Evolutionary conservation across 2,113 vertebrate species (phyloP), one percentile per base, ranked within the genome.

Genomic region (Nematolebias whitei): DNA sequence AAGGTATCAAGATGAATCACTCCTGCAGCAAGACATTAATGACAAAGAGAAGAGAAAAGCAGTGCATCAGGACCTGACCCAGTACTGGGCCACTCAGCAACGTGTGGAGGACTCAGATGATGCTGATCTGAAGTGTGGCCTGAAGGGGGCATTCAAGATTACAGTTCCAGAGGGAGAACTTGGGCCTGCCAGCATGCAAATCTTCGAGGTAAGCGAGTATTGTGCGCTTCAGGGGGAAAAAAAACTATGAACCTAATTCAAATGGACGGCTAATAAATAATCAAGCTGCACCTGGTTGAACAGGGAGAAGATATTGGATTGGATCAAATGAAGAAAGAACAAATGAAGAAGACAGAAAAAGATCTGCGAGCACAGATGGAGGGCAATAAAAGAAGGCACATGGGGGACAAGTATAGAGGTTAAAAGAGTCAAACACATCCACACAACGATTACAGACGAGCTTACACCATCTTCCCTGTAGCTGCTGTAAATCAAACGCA

Each of bases 101-200:
- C 72, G 68, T 4, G 39, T 70, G 24, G 84, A 91, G 53, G 87
- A 92, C 64, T 89, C 84, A 18, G 54, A 26, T 12, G 86, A 92
- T 77, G 91, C 85, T 53, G 90, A 91, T 81, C 79, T 92, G 39
- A 85, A 86, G 29, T 85, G 72, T 76, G 69, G 58, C 79, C 85
- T 68, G 71, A 77, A 86, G 83, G 78, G 63, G 85, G 80, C 83
- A 58, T 59, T 70, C 63, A 50, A 26, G 22, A 53, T 82, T 75
- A 56, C 75, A 23, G 43, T 81, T 61, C 83, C 81, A 54, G 85
- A 85, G 67, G 29, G 40, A 5, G 57, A 87, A 29, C 77, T 92
- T 16, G 92, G 93, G n/a, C 89, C 89, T 57, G 84, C 93, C 41
- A 90, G 91, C 50, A 90, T 93, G 92, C 87, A 83, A 59, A 66